Percentiles rank a stretch among this genome's conserved stretches.
These are phyloP conservation scores for Chaunax sp. DNA, from an alignment of 2,797 vertebrate genomes.

Conservation along the genomic window DNA sequence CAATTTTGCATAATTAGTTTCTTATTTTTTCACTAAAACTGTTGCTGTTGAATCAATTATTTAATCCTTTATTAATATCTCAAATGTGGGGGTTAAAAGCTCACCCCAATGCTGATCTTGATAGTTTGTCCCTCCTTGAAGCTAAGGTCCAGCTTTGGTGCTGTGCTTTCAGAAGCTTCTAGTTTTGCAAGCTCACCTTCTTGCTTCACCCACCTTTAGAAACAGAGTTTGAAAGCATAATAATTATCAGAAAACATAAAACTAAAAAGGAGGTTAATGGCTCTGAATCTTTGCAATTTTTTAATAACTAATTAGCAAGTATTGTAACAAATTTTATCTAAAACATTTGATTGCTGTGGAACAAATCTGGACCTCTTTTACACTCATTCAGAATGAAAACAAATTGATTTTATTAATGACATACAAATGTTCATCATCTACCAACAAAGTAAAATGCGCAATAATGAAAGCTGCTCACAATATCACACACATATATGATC, in stretches of 20 bases:
- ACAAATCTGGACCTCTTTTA: neutral
- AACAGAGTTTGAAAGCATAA: constrained; percentile 16
- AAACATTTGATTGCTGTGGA: neutral
- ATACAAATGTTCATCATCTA: neutral
- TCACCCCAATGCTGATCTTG: constrained; percentile 96
- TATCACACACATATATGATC: too few species aligned
- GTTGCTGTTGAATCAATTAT: neutral
- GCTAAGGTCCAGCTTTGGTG: constrained; percentile 92
- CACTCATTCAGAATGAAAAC: neutral
- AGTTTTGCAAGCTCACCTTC: constrained; percentile 91
- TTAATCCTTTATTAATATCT: neutral
- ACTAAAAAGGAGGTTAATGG: neutral
- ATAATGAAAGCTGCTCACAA: neutral
- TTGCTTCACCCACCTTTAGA: constrained; percentile 94
- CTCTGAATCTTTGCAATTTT: too few species aligned
- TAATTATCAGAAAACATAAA: neutral
- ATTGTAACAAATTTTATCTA: neutral
- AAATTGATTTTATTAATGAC: neutral
- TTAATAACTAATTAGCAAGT: too few species aligned
- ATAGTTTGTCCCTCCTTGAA: constrained; percentile 99
- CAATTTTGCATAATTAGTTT: neutral
- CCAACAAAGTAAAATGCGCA: constrained; percentile 3
- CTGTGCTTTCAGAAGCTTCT: constrained; percentile 84
- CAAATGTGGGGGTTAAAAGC: constrained; percentile 7
- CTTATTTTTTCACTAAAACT: neutral